Evolutionary conservation across 2,113 vertebrate species (phyloP).

Genomic region (Nothocercus nigrocapillus): DNA sequence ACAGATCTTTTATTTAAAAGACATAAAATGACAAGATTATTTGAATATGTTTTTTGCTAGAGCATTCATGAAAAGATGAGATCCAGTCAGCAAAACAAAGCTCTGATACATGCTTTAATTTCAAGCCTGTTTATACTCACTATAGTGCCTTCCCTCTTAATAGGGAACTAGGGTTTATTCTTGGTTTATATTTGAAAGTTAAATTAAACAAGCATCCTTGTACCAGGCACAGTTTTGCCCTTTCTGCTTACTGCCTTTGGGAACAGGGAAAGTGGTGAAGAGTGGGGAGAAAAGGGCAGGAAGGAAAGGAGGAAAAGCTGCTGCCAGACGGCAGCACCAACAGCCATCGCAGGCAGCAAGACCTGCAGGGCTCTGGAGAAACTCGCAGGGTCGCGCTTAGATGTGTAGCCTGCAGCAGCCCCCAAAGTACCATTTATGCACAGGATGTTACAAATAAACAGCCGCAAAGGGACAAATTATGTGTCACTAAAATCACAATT

Average conservation of each 20-base stretch:
- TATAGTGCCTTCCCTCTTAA: not conserved
- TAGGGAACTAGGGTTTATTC: not conserved
- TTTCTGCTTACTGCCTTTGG: not conserved
- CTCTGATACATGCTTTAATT: not conserved
- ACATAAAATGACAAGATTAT: not conserved
- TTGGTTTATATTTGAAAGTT: not conserved
- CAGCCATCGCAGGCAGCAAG: fast-evolving
- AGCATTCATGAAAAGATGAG: not conserved
- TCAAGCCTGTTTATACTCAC: not conserved
- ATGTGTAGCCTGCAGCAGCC: not conserved
- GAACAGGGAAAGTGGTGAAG: not conserved
- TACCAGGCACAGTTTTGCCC: not conserved
- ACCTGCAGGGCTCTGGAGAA: not conserved
- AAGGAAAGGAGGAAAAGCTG: not conserved
- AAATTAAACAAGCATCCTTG: not conserved
- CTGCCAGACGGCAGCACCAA: fast-evolving
- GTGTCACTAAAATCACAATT: slow-evolving; percentile 20
- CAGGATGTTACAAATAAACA: not conserved
- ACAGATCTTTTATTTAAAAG: not conserved
- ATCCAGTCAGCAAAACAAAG: not conserved
- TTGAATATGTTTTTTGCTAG: not conserved
- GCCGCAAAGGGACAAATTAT: not conserved
- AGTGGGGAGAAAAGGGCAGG: not conserved
- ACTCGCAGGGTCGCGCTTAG: fast-evolving
- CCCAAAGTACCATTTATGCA: not conserved